These are phyloP conservation scores for Hipposideros armiger DNA, from an alignment of 2,113 vertebrate species.

Conservation along the genomic window DNA sequence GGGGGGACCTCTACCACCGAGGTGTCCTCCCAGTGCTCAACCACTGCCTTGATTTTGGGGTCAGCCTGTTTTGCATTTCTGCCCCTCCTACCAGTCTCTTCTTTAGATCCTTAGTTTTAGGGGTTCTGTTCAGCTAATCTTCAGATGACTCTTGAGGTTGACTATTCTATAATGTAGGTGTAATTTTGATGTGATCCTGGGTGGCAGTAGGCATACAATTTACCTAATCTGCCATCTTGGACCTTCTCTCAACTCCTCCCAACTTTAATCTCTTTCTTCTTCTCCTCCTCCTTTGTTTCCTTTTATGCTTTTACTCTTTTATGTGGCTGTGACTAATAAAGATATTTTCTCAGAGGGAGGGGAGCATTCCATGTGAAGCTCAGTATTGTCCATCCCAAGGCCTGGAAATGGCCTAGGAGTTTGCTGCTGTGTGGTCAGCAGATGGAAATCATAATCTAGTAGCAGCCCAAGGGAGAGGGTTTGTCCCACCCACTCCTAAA, in stretches of 20 bases:
- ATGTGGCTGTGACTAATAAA: slow-evolving; percentile 25
- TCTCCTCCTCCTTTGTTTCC: not conserved
- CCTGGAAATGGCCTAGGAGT: not conserved
- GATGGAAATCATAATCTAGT: not conserved
- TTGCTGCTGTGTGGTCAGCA: slow-evolving; percentile 46
- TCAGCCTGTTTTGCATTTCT: no score
- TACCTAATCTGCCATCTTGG: no score
- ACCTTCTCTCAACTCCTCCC: not conserved
- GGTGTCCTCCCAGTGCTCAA: no score
- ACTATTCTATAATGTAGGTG: no score
- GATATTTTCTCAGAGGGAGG: not conserved
- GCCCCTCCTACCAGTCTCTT: no score
- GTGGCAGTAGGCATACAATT: no score
- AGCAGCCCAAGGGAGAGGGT: not conserved
- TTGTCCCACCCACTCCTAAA: slow-evolving; percentile 20
- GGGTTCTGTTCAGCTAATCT: no score
- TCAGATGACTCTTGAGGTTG: no score
- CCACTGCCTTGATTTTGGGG: no score
- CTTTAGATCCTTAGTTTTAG: no score
- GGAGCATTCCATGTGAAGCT: not conserved
- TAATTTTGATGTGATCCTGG: no score
- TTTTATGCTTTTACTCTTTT: not conserved
- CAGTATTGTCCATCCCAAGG: not conserved
- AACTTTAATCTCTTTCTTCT: not conserved
- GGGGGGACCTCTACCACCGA: no score